A percentile compares a stretch with the other conserved stretches of the same genome.
Evolutionary conservation across 2,797 vertebrate genomes (phyloP).

Genomic region (Sebastes itinus): DNA sequence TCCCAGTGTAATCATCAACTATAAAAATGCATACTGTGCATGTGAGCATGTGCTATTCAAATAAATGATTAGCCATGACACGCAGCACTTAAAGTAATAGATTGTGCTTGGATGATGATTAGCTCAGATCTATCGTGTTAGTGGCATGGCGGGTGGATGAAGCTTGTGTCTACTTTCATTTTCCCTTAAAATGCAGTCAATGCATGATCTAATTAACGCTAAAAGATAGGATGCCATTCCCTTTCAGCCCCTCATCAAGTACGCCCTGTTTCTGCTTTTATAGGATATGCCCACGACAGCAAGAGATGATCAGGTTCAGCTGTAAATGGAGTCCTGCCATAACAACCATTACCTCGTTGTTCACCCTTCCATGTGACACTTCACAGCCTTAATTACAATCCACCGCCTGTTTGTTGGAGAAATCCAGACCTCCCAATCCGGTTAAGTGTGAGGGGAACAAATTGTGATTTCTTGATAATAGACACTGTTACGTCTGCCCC

Average conservation of each 20-base stretch:
- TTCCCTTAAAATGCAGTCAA: conserved; percentile 12
- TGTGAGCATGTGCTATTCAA: not conserved
- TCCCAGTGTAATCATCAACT: not conserved
- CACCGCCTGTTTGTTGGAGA: conserved; percentile 47
- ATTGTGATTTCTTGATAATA: conserved; percentile 77
- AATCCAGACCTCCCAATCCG: conserved; percentile 55
- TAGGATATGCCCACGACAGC: not conserved
- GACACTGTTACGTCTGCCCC: conserved; percentile 57
- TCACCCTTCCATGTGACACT: conserved; percentile 57
- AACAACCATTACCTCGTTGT: conserved; percentile 58
- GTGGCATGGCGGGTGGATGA: not conserved
- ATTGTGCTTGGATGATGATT: conserved; percentile 1
- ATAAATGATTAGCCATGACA: conserved; percentile 9
- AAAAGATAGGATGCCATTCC: not conserved
- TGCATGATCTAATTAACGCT: conserved; percentile 9
- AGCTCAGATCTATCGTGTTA: not conserved
- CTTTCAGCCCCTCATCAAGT: not conserved
- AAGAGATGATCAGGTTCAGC: conserved; percentile 36
- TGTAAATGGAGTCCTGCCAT: conserved; percentile 38
- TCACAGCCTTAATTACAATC: conserved; percentile 64
- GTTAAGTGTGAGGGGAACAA: conserved; percentile 65
- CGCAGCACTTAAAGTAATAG: conserved; percentile 4
- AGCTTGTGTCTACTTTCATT: not conserved
- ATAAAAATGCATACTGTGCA: not conserved
- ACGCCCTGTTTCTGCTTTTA: not conserved